A percentile compares a stretch with the other conserved stretches of the same genome.
Evolutionary conservation across 2,888 invertebrate genomes (phyloP).

Genomic region (Sclerodermus sp.): DNA sequence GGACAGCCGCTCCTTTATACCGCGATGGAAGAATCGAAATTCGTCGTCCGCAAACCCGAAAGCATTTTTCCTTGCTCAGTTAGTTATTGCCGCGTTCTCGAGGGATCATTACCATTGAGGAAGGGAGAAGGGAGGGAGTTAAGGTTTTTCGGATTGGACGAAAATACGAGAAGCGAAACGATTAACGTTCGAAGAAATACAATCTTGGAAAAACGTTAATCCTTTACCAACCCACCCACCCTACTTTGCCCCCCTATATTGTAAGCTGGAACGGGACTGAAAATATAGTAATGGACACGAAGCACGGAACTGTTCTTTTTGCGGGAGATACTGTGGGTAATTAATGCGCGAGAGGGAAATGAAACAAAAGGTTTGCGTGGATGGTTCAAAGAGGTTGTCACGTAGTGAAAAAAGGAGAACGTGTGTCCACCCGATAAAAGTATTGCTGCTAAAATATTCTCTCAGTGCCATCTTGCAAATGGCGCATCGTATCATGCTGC

Average conservation of each 20-base stretch:
- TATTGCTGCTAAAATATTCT: constrained; percentile 16
- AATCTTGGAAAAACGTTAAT: not conserved
- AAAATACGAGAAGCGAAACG: too few species aligned
- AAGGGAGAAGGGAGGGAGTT: too few species aligned
- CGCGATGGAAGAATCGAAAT: constrained; percentile 2
- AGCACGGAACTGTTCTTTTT: constrained; percentile 4
- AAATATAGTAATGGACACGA: constrained; percentile 1
- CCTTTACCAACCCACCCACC: too few species aligned
- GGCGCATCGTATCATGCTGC: too few species aligned
- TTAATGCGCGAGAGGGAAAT: constrained; percentile 13
- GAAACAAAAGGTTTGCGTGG: not conserved
- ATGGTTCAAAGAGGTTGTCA: not conserved
- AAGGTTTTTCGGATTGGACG: too few species aligned
- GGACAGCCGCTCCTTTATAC: constrained; percentile 2
- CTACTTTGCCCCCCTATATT: not conserved
- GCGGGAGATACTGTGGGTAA: constrained; percentile 10
- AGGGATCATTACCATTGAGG: too few species aligned
- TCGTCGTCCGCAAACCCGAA: constrained; percentile 2
- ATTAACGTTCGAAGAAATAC: not conserved
- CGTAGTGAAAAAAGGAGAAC: too few species aligned
- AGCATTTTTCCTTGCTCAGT: constrained; percentile 1
- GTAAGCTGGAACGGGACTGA: not conserved
- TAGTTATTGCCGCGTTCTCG: too few species aligned
- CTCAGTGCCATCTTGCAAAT: not conserved
- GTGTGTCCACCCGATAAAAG: constrained; percentile 3